Evolutionary conservation across 2,888 invertebrate genomes (phyloP), one percentile per base, ranked within the genome.

Genomic region (Neocrepidodera transversa): DNA sequence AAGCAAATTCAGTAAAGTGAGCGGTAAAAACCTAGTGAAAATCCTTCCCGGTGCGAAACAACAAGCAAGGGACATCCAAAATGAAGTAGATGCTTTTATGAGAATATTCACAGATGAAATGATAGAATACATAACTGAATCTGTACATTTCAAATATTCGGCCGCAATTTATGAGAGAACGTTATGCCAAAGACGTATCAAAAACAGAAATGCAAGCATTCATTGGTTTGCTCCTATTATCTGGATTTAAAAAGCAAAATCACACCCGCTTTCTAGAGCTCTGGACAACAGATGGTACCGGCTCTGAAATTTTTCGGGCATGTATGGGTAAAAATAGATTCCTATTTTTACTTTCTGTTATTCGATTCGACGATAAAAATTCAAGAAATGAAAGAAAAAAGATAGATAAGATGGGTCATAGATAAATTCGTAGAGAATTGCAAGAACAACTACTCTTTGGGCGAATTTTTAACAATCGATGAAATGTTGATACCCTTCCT

Each of bases 381-480:
- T 20, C 62, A 4, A 48, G 57, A 61, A 58, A 17, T 26, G 62
- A 48, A 51, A 40, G 48, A 55, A 52, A 58, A 30, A 36, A 40
- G 55, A 50, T 54, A 11, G 71, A 70, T 49, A 50, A 62, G 36
- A 64, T 72, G 26, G 68, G n/a, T n/a, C n/a, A n/a, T n/a, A n/a
- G n/a, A n/a, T n/a, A n/a, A n/a, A n/a, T n/a, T n/a, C n/a, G n/a
- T n/a, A n/a, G n/a, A n/a, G n/a, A n/a, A n/a, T n/a, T n/a, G n/a
- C n/a, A n/a, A n/a, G n/a, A n/a, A n/a, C n/a, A n/a, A n/a, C n/a
- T n/a, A n/a, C n/a, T n/a, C n/a, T n/a, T n/a, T n/a, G n/a, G n/a
- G n/a, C n/a, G n/a, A n/a, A n/a, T n/a, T n/a, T n/a, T n/a, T n/a
- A n/a, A n/a, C n/a, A n/a, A n/a, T n/a, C n/a, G n/a, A n/a, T n/a